phyloP scores from a whole-genome alignment of 2,113 vertebrate genomes.

The Puntigrus tetrazona region DNA sequence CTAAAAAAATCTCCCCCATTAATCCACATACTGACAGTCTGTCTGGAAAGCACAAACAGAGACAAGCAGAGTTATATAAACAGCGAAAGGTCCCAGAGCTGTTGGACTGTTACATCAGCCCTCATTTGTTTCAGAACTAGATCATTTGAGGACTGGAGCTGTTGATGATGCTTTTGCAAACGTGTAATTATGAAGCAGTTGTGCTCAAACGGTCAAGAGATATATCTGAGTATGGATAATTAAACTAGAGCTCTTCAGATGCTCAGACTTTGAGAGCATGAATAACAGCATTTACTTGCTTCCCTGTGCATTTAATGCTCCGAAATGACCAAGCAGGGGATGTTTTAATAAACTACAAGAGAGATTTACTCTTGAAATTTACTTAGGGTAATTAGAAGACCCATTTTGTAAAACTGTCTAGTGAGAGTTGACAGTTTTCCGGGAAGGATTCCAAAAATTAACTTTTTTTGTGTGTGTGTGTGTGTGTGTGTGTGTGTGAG shows the following conservation, averaged over 20 bases:
- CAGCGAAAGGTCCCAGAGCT: not conserved
- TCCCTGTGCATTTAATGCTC: conserved; percentile 29
- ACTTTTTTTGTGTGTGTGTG: conserved; percentile 14
- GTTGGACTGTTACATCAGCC: not conserved
- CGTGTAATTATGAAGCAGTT: not conserved
- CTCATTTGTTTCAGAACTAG: not conserved
- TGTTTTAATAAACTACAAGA: conserved; percentile 36
- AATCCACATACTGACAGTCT: not conserved
- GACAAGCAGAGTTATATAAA: not conserved
- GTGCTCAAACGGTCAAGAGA: conserved; percentile 1
- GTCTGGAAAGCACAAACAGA: not conserved
- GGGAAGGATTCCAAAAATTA: conserved; percentile 33
- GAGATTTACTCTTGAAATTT: conserved; percentile 47
- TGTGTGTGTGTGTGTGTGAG: no score
- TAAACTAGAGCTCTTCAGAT: conserved; percentile 1
- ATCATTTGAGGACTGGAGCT: not conserved
- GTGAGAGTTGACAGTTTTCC: conserved; percentile 13
- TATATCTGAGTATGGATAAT: not conserved
- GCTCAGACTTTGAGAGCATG: conserved; percentile 13
- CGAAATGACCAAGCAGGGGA: conserved; percentile 17
- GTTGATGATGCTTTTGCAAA: conserved; percentile 8
- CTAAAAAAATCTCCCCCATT: not conserved
- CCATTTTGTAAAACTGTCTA: conserved; percentile 30
- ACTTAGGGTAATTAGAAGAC: conserved; percentile 36
- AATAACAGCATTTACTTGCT: conserved; percentile 4